A percentile compares a stretch with the other conserved stretches of the same genome.
phyloP scores from a whole-genome alignment of 2,797 vertebrate genomes.

The Pteronotus mesoamericanus region DNA sequence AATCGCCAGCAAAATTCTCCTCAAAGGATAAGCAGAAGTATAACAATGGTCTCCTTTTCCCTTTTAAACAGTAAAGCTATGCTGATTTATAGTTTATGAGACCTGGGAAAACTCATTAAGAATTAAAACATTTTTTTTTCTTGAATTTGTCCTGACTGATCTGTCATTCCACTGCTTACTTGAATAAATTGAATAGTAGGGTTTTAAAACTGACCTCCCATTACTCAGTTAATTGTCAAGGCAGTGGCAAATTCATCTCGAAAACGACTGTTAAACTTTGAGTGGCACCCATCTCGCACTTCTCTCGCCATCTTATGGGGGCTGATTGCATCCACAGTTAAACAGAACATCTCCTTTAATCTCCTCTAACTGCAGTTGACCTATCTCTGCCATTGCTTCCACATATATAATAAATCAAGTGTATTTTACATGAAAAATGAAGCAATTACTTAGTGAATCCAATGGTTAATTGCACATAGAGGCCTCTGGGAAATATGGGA shows the following conservation, averaged over 20 bases:
- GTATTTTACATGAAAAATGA: slow-evolving; percentile 90
- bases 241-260: slow-evolving; percentile 79
- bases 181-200: slow-evolving; percentile 38
- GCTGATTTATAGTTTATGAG: not conserved
- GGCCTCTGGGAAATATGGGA: slow-evolving; percentile 84
- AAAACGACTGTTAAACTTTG: slow-evolving; percentile 82
- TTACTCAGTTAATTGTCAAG: slow-evolving; percentile 70
- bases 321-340: slow-evolving; percentile 75
- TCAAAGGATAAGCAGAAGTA: not conserved
- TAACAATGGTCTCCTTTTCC: not conserved
- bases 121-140: slow-evolving; percentile 42
- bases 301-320: slow-evolving; percentile 52
- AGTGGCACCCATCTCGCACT: slow-evolving; percentile 58
- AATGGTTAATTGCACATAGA: slow-evolving; percentile 86
- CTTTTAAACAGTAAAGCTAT: slow-evolving; percentile 18
- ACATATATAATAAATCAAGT: slow-evolving; percentile 87
- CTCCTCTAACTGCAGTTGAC: slow-evolving; percentile 88
- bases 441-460: slow-evolving; percentile 92
- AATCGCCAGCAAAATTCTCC: slow-evolving; percentile 46
- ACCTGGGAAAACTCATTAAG: not conserved
- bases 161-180: slow-evolving; percentile 63
- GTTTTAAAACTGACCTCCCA: slow-evolving; percentile 56
- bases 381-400: slow-evolving; percentile 82
- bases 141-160: slow-evolving; percentile 58
- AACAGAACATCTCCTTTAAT: slow-evolving; percentile 86